Base-by-base conservation (phyloP, 2,113 vertebrate species). In the Ondatra zibethicus region DNA sequence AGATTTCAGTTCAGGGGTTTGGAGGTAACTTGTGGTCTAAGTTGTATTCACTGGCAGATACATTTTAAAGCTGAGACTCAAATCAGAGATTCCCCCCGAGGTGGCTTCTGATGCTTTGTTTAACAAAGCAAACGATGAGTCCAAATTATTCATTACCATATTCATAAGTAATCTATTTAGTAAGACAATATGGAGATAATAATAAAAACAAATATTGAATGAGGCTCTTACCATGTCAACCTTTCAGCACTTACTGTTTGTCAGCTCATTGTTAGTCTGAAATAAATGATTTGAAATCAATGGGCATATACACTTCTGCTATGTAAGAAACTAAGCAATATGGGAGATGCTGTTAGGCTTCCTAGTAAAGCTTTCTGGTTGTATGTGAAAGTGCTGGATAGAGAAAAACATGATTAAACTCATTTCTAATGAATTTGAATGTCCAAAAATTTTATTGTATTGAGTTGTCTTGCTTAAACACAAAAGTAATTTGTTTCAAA, bases 171-270 rank as follows among this genome's bases (percentile, higher is more conserved):
- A 92, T 63, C 93, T 95, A 97, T 97, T 97, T 97, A 96, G 93
- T 75, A 94, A 94, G 93, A 91, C 0, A 2, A 58, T 92, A 68
- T 93, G 70, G 76, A 78, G 97, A 96, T 96, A 97, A 97, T 97
- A 96, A 96, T 95, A 97, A 97, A 97, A 97, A 97, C 91, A 97
- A 98, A 97, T 92, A 97, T 94, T 97, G 89, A 97, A 95, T 93
- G 88, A 96, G 95, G 42, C 47, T 93, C 55, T 96, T 97, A 87
- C 73, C 87, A 65, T 55, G 63, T 97, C 87, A 88, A 29, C 31
- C 12, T 90, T 91, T 97, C 55, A 81, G 70, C 45, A 85, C 17
- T 66, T 88, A 76, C 29, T 52, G 36, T 89, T 47, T 93, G 88
- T 95, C 50, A 81, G 72, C 45, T 97, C 78, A 80, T 66, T 97